phyloP scores from a whole-genome alignment of 2,113 vertebrate species.

The Mastomys coucha region DNA sequence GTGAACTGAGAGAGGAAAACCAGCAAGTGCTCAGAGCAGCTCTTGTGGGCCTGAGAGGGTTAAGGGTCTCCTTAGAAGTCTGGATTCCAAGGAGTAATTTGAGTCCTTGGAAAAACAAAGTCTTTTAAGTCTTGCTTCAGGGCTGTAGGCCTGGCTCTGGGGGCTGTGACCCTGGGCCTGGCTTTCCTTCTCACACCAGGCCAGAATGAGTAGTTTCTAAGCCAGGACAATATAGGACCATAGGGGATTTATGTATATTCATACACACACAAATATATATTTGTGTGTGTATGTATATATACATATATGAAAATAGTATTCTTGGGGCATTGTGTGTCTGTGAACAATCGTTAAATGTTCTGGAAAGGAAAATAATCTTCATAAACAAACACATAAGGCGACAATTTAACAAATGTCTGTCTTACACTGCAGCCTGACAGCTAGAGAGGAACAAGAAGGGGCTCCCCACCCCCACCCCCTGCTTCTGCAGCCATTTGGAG shows the following conservation, averaged over 20 bases:
- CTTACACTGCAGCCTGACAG: neutral
- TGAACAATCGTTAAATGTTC: neutral
- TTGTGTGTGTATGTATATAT: neutral
- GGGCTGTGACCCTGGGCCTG: neutral
- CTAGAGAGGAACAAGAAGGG: neutral
- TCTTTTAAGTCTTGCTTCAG: neutral
- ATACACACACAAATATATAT: too few species aligned
- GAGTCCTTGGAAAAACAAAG: neutral
- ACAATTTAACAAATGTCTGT: neutral
- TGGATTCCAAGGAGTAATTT: conserved; percentile 20
- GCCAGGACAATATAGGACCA: neutral
- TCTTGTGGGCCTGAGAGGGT: neutral
- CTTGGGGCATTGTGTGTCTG: neutral
- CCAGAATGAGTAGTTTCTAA: neutral
- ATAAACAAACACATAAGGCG: neutral
- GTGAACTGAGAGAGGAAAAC: neutral
- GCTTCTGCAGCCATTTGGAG: neutral
- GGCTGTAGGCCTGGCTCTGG: neutral
- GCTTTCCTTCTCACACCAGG: neutral
- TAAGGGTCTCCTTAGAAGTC: conserved; percentile 7
- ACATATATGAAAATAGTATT: neutral
- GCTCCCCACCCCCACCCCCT: neutral
- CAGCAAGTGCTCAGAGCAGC: neutral
- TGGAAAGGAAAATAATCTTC: neutral
- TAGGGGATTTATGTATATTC: accelerated